Percentiles rank a stretch among this genome's conserved stretches.
These are phyloP conservation scores for Phrynocephalus forsythii DNA, from an alignment of 2,797 vertebrate species.

Conservation along the genomic window DNA sequence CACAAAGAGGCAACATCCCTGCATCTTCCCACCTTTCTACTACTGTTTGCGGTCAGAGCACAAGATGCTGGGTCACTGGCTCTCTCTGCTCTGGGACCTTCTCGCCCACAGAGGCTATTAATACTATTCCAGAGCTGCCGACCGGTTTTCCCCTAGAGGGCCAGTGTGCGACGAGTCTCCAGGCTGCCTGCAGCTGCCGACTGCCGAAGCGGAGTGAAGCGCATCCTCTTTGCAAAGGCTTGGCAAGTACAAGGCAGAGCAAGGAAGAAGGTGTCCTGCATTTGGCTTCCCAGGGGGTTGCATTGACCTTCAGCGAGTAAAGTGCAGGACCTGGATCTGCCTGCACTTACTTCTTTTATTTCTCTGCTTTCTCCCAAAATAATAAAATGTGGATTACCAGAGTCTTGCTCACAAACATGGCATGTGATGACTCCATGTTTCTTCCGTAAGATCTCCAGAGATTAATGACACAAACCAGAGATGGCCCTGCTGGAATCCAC, in stretches of 20 bases:
- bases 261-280: background rate
- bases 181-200: background rate
- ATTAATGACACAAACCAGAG: no score
- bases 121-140: constrained; percentile 2
- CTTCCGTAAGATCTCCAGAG: no score
- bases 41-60: background rate
- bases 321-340: background rate
- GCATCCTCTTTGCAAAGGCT: background rate
- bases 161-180: background rate
- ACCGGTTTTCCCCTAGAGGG: background rate
- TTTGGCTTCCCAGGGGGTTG: background rate
- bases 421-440: no score
- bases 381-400: background rate
- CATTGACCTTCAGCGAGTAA: background rate
- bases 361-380: background rate
- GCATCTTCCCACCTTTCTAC: background rate
- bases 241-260: background rate
- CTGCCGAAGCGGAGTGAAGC: background rate
- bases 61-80: background rate
- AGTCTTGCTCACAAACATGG: no score
- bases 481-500: no score
- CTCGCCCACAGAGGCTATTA: constrained; percentile 6
- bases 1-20: background rate
- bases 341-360: background rate
- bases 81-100: constrained; percentile 14